Evolutionary conservation across 2,113 vertebrate species (phyloP).

Genomic region (Pterocles gutturalis): DNA sequence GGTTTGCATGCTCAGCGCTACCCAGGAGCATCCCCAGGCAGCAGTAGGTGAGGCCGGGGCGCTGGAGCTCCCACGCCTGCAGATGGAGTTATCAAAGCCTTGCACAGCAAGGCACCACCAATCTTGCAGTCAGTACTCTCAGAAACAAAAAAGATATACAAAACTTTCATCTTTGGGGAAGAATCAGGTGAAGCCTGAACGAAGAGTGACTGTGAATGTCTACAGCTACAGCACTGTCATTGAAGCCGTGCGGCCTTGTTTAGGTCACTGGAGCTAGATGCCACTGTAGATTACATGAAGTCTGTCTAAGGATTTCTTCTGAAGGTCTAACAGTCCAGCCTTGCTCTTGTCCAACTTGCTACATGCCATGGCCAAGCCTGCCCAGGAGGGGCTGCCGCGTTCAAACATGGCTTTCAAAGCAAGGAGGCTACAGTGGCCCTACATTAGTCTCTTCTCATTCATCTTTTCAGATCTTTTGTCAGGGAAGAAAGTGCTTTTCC

Average conservation of each 20-base stretch:
- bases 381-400: background rate
- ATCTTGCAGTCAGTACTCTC: background rate
- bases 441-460: accelerated
- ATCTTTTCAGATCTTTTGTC: background rate
- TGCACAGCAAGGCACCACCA: background rate
- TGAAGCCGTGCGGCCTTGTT: background rate
- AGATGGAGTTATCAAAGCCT: background rate
- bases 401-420: background rate
- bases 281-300: background rate
- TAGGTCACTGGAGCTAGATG: background rate
- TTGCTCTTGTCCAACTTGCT: background rate
- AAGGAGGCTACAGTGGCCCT: background rate
- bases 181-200: background rate
- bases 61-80: background rate
- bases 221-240: no score
- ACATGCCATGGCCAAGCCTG: background rate
- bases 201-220: background rate
- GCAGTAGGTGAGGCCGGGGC: background rate
- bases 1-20: background rate
- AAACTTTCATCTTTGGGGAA: background rate
- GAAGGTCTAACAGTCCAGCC: background rate
- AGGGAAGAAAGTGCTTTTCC: background rate
- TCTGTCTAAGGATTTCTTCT: background rate
- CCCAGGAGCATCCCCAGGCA: background rate
- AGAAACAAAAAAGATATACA: background rate